Evolutionary conservation across 2,113 vertebrate genomes (phyloP).

Genomic region (Fregata magnificens): DNA sequence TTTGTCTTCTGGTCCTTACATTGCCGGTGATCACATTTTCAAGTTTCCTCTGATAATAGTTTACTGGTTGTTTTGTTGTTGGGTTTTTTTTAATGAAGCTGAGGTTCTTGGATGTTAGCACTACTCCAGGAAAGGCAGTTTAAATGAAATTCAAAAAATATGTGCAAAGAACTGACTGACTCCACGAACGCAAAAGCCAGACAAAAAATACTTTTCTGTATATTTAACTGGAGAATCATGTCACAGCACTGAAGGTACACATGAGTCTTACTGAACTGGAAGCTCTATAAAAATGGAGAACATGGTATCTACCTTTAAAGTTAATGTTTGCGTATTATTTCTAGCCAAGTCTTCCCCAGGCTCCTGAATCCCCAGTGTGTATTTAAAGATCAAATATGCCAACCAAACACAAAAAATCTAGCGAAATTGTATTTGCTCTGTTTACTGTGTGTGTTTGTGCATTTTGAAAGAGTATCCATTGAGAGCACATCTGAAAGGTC

Average conservation of each 20-base stretch:
- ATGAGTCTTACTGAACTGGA: not conserved
- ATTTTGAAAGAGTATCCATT: not conserved
- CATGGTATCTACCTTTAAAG: not conserved
- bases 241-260: not conserved
- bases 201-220: not conserved
- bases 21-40: not conserved
- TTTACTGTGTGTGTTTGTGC: not conserved
- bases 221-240: not conserved
- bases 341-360: not conserved
- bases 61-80: not conserved
- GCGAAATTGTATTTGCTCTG: not conserved
- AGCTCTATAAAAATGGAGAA: not conserved
- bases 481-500: not conserved
- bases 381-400: not conserved
- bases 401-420: not conserved
- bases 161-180: not conserved
- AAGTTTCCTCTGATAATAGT: not conserved
- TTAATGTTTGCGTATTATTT: not conserved
- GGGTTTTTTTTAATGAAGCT: not conserved
- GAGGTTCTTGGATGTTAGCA: not conserved
- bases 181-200: not conserved
- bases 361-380: not conserved
- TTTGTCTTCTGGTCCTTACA: not conserved
- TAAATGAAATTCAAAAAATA: not conserved
- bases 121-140: not conserved